A percentile compares a stretch with the other conserved stretches of the same genome.
Evolutionary conservation across 2,797 vertebrate genomes (phyloP).

Genomic region (Apodemus agrarius): DNA sequence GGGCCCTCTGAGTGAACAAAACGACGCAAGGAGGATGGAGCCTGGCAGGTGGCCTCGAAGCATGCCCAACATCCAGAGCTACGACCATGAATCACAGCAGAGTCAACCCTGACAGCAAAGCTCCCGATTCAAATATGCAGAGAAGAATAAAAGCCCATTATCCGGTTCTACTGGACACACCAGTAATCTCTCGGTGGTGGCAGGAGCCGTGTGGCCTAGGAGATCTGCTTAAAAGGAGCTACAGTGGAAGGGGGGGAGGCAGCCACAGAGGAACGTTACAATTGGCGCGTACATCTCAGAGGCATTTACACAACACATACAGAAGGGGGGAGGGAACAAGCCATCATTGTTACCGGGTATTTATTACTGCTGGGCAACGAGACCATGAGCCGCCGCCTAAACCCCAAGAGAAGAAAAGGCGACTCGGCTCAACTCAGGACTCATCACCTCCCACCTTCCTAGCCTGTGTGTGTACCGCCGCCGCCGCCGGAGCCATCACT

Average conservation of each 20-base stretch:
- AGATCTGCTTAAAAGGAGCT: background rate
- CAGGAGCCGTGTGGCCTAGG: background rate
- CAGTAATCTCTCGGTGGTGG: background rate
- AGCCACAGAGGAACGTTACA: background rate
- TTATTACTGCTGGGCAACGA: background rate
- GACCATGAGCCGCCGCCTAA: background rate
- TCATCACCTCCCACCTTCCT: background rate
- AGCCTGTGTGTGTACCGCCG: fast-evolving
- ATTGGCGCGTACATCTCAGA: fast-evolving
- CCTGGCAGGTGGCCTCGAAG: background rate
- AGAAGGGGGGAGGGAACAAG: background rate
- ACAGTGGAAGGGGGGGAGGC: fast-evolving
- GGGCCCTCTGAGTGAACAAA: background rate
- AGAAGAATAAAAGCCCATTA: background rate
- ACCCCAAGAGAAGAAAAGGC: background rate
- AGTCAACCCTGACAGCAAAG: background rate
- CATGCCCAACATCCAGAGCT: background rate
- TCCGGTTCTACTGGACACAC: background rate
- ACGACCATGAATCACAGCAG: no score
- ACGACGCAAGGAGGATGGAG: background rate
- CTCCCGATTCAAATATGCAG: background rate
- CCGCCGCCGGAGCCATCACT: background rate
- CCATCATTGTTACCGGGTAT: background rate
- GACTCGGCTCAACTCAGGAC: background rate
- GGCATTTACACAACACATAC: background rate